Evolutionary conservation across 1,140 invertebrate genomes (phyloP).

Genomic region (Leptinotarsa lineolata): DNA sequence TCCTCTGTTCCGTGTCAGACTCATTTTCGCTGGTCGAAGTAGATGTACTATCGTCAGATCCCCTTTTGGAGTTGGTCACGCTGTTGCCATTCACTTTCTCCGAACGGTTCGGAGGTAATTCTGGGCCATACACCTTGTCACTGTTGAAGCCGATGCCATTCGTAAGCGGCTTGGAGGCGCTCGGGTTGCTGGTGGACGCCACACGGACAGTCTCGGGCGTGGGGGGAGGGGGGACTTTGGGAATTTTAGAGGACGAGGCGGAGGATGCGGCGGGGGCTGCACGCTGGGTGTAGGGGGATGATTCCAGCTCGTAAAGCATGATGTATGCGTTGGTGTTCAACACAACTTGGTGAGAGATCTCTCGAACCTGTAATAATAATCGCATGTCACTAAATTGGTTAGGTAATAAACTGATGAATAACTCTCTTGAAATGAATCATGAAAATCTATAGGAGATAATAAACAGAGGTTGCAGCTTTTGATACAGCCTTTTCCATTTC

Average conservation of each 20-base stretch:
- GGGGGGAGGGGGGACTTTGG: neutral
- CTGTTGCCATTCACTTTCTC: slow-evolving; percentile 36
- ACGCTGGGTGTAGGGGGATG: slow-evolving; percentile 49
- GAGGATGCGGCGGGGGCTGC: slow-evolving; percentile 46
- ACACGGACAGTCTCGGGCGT: neutral
- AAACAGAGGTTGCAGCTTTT: no score
- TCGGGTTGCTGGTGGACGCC: slow-evolving; percentile 20
- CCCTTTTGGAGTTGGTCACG: neutral
- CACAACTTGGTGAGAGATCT: slow-evolving; percentile 73
- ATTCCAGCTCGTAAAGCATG: slow-evolving; percentile 84
- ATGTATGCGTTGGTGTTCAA: slow-evolving; percentile 85
- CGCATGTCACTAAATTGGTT: neutral
- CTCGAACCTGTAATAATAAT: slow-evolving; percentile 64
- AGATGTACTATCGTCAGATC: neutral
- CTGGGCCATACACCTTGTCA: slow-evolving; percentile 51
- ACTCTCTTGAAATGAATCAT: no score
- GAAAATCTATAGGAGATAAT: no score
- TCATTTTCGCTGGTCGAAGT: slow-evolving; percentile 10
- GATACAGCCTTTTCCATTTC: no score
- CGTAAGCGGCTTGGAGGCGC: slow-evolving; percentile 16
- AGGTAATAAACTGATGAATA: no score
- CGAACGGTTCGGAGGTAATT: slow-evolving; percentile 43
- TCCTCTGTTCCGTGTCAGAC: slow-evolving; percentile 13
- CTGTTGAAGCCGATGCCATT: slow-evolving; percentile 47
- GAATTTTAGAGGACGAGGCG: slow-evolving; percentile 44